These are phyloP conservation scores for Periparus ater DNA, from an alignment of 2,797 vertebrate genomes.

Conservation along the genomic window DNA sequence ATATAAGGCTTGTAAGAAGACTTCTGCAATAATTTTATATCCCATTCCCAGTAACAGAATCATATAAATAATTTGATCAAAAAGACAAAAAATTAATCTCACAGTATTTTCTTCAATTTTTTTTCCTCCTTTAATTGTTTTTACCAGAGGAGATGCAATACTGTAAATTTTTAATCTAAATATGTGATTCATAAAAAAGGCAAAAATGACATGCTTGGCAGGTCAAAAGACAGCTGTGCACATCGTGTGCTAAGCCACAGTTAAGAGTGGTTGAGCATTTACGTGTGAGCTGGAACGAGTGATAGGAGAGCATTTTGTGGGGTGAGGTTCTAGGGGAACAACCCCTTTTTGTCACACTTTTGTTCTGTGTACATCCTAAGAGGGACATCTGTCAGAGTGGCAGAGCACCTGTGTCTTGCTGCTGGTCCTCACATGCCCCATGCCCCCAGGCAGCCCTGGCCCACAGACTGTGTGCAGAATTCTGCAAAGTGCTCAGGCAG, in stretches of 20 bases:
- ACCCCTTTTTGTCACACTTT: neutral
- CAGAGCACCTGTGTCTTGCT: neutral
- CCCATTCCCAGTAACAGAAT: slow-evolving; percentile 21
- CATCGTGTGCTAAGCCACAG: neutral
- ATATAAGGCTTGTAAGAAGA: slow-evolving; percentile 41
- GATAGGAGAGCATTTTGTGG: neutral
- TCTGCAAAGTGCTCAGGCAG: neutral
- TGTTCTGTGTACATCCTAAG: neutral
- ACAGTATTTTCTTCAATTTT: neutral
- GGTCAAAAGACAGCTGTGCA: neutral
- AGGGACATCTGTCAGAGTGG: neutral
- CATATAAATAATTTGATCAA: slow-evolving; percentile 33
- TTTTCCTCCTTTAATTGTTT: neutral
- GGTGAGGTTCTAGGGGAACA: neutral
- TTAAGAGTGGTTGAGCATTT: neutral
- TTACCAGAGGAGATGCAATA: neutral
- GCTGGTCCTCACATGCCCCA: fast-evolving
- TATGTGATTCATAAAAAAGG: neutral
- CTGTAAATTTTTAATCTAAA: neutral
- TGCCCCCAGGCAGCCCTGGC: neutral
- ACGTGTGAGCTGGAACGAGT: neutral
- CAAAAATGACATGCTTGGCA: neutral
- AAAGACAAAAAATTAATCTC: neutral
- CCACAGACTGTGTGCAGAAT: fast-evolving
- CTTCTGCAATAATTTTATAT: slow-evolving; percentile 28